Base-by-base conservation (phyloP, 2,113 vertebrate genomes). In the Puma concolor region DNA sequence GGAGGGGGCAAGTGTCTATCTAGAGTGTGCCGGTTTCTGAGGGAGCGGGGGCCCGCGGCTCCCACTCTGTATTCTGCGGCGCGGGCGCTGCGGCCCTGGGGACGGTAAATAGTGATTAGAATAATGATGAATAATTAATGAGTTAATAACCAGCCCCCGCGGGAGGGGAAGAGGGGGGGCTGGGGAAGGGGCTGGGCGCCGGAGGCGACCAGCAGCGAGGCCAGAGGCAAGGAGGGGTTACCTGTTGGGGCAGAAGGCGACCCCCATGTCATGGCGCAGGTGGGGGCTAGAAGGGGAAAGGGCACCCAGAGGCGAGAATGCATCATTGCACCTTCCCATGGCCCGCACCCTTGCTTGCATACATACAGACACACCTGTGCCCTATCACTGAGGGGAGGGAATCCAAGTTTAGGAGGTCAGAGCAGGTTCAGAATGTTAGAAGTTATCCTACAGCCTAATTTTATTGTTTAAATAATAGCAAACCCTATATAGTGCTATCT, bases 71-170 rank as follows among this genome's bases (percentile, higher is more conserved):
- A 98, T 98, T 98, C 97, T 0, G 8, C 1, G 0, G 92, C 0
- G 41, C 44, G 0, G 66, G 82, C 82, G 16, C 97, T 98, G 98
- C 96, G 33, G 98, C 97, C 98, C 93, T 67, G 93, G 97, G 98
- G 96, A 98, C 16, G 95, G 98, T 98, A 98, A 98, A 98, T 98
- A 98, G 97, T 98, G 98, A 98, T 98, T 98, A 98, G 96, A 98
- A 98, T 98, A 98, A 98, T 96, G 91, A 97, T 98, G 95, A 98
- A 98, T 98, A 98, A 98, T 98, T 98, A 98, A 98, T 98, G 79
- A 98, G 93, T 98, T 98, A 98, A 98, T 98, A 98, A 98, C 97
- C 98, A 97, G 97, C 85, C 97, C 97, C 93, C 5, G 82, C 57
- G 94, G 97, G 94, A 97, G 15, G 31, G 63, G 44, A 95, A 95